Evolutionary conservation across 2,113 vertebrate species (phyloP), one percentile per base, ranked within the genome.

Genomic region (Fregetta grallaria): DNA sequence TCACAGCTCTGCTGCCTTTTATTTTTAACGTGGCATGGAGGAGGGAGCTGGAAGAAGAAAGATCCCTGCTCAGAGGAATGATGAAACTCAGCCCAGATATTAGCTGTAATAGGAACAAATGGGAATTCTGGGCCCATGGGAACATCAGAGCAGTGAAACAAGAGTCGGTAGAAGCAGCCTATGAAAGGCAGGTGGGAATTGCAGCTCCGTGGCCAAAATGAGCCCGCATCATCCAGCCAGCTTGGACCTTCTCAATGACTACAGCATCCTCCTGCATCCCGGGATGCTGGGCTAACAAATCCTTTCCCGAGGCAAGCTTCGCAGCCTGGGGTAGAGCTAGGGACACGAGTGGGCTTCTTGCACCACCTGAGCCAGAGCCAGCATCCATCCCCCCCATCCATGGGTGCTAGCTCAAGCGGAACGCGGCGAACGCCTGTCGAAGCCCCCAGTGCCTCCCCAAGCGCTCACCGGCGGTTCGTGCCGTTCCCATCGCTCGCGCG

Each of bases 391-490:
- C 63, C 52, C 7, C 20, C 47, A 27, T 6, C 49, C 34, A 11
- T 0, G 16, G 78, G 53, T 23, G 29, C 12, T 20, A 77, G 74
- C 62, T 94, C 1, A 1, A 76, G 40, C 0, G 0, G 47, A 55
- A 59, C 12, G 1, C 1, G 8, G 63, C 1, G 0, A 82, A 50
- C 3, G 3, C 56, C 85, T 45, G 47, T 63, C 18, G 25, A 44
- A 73, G 14, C 11, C 65, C n/a, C 1, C 29, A 19, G 19, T 5
- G 29, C 52, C 30, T 17, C 76, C 38, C 78, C 11, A 18, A 49
- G 36, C 0, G 1, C 84, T 89, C 70, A 45, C 52, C 10, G 7
- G 38, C 1, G 0, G 47, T n/a, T 84, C 23, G 1, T 1, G 47
- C 63, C 5, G 9, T 52, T 88, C 92, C 84, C 83, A 58, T 25